These are phyloP conservation scores for Triplophysa yarkandensis DNA, from an alignment of 2,797 vertebrate species.

Conservation along the genomic window DNA sequence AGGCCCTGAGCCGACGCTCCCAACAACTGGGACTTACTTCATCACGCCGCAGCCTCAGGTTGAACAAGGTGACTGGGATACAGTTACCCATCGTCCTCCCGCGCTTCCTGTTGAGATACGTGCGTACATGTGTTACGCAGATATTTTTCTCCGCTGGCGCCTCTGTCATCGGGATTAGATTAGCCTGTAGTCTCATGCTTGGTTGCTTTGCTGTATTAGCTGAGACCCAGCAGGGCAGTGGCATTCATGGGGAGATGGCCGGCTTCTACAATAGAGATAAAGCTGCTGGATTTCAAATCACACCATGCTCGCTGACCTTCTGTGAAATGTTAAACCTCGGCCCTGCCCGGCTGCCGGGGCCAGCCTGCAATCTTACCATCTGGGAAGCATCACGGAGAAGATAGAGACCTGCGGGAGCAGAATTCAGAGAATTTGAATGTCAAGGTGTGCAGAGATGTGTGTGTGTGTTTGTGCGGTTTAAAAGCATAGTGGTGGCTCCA, in stretches of 20 bases:
- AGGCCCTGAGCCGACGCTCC: constrained; percentile 38
- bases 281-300: constrained; percentile 57
- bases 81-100: constrained; percentile 16
- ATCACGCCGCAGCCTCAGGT: constrained; percentile 41
- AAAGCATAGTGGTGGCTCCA: constrained; percentile 10
- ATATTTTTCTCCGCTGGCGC: constrained; percentile 28
- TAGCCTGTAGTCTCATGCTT: constrained; percentile 54
- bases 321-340: constrained; percentile 58
- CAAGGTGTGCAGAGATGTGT: constrained; percentile 47
- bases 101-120: constrained; percentile 13
- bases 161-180: constrained; percentile 53
- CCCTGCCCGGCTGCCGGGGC: too few species aligned
- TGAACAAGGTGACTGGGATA: constrained; percentile 22
- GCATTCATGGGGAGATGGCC: constrained; percentile 53
- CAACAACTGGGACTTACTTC: constrained; percentile 45
- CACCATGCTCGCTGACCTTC: constrained; percentile 60
- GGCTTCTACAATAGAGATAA: constrained; percentile 52
- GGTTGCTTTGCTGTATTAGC: constrained; percentile 53
- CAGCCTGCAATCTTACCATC: constrained; percentile 39
- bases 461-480: constrained; percentile 27
- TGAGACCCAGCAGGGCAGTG: constrained; percentile 47
- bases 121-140: constrained; percentile 24
- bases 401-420: constrained; percentile 41
- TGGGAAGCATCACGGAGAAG: constrained; percentile 37
- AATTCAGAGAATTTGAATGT: constrained; percentile 44